Evolutionary conservation across 2,888 invertebrate genomes (phyloP).

Genomic region (Theodoxus fluviatilis): DNA sequence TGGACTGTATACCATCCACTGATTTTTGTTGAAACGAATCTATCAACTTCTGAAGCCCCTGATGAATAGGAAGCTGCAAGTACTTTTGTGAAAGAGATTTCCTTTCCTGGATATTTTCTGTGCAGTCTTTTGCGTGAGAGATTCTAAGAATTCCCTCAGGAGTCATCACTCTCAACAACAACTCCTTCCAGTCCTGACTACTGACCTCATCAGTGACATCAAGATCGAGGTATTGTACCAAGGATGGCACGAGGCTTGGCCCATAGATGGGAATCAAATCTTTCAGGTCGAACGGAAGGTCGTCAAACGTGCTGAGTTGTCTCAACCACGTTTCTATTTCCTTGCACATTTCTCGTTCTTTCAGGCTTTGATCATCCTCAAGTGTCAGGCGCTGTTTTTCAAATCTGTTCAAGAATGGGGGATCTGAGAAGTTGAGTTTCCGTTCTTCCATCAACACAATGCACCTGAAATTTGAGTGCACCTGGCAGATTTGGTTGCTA

Average conservation of each 20-base stretch:
- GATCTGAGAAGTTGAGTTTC: slow-evolving; percentile 26
- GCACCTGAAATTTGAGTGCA: slow-evolving; percentile 31
- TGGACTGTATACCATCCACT: slow-evolving; percentile 2
- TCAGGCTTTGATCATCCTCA: slow-evolving; percentile 15
- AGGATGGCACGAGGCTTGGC: slow-evolving; percentile 18
- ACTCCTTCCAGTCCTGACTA: slow-evolving; percentile 9
- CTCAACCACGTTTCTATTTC: slow-evolving; percentile 15
- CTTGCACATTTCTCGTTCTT: not conserved
- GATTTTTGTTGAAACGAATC: not conserved
- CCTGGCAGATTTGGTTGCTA: slow-evolving; percentile 31
- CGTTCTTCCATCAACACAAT: slow-evolving; percentile 31
- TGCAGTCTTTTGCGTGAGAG: slow-evolving; percentile 5
- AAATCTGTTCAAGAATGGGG: slow-evolving; percentile 37
- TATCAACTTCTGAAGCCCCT: slow-evolving; percentile 18
- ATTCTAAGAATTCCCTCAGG: slow-evolving; percentile 24
- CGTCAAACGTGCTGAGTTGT: no score
- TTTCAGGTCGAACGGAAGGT: no score
- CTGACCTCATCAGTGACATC: not conserved
- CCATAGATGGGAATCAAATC: slow-evolving; percentile 21
- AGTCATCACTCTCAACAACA: not conserved
- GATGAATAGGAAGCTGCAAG: slow-evolving; percentile 21
- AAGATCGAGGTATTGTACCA: slow-evolving; percentile 1
- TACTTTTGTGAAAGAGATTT: not conserved
- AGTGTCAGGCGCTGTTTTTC: slow-evolving; percentile 41
- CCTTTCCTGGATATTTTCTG: not conserved